These are phyloP conservation scores for Tricholauxania praeusta DNA, from an alignment of 2,888 invertebrate genomes.

Conservation along the genomic window DNA sequence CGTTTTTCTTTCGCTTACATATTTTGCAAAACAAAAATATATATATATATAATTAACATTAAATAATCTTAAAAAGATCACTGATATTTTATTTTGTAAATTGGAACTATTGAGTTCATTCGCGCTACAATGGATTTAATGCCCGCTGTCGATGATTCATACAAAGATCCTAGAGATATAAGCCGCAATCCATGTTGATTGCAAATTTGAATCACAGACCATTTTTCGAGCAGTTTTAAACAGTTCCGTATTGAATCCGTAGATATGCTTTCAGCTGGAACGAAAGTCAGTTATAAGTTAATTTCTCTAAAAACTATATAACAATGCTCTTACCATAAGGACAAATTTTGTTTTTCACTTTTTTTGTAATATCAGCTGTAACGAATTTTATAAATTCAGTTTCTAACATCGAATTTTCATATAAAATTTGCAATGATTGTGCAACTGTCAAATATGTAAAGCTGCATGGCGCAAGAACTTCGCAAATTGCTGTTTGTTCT, in stretches of 20 bases:
- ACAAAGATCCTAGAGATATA: constrained; percentile 67
- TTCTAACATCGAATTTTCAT: constrained; percentile 72
- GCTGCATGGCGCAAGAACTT: constrained; percentile 77
- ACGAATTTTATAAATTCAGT: constrained; percentile 76
- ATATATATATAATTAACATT: not conserved
- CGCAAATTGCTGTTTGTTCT: constrained; percentile 72
- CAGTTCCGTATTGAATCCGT: constrained; percentile 89
- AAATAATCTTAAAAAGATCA: no score
- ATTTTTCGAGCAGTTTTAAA: constrained; percentile 82
- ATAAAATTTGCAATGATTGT: constrained; percentile 68
- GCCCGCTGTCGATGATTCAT: constrained; percentile 65
- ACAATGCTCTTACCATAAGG: constrained; percentile 71
- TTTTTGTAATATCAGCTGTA: constrained; percentile 75
- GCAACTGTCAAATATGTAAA: constrained; percentile 81
- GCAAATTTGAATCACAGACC: constrained; percentile 80
- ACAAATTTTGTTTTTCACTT: constrained; percentile 72
- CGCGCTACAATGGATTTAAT: constrained; percentile 62
- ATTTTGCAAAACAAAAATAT: constrained; percentile 13
- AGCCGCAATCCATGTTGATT: constrained; percentile 66
- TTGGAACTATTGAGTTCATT: constrained; percentile 62
- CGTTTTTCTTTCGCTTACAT: constrained; percentile 23
- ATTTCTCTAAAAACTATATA: not conserved
- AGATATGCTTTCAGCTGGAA: constrained; percentile 87
- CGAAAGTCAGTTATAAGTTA: not conserved
- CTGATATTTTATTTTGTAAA: constrained; percentile 45